Evolutionary conservation across 2,113 vertebrate species (phyloP).

Genomic region (Laterallus jamaicensis): DNA sequence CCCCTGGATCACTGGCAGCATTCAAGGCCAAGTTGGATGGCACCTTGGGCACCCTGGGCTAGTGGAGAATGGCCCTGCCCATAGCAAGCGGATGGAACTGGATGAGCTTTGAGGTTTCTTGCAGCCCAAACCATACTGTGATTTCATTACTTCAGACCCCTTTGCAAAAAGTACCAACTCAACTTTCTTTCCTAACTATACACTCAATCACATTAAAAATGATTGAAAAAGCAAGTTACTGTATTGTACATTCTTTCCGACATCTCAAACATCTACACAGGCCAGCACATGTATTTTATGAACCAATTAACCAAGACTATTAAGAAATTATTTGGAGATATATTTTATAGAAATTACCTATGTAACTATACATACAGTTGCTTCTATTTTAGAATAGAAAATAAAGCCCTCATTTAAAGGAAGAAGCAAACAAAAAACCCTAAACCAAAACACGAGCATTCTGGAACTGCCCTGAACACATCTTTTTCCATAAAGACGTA

Average conservation of each 20-base stretch:
- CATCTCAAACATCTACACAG: background rate
- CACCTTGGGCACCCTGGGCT: too few relatives aligned
- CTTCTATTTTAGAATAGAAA: background rate
- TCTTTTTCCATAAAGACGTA: background rate
- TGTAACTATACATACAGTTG: background rate
- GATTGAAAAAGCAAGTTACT: background rate
- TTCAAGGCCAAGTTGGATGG: too few relatives aligned
- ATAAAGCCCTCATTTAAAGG: background rate
- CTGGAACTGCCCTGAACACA: background rate
- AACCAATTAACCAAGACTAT: background rate
- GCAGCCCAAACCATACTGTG: too few relatives aligned
- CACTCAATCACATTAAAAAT: background rate
- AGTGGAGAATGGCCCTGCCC: too few relatives aligned
- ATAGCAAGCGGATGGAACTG: too few relatives aligned
- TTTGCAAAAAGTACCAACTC: background rate
- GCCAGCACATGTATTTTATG: background rate
- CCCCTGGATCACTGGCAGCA: too few relatives aligned
- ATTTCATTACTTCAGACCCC: background rate
- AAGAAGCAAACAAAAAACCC: too few relatives aligned
- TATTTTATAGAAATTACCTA: background rate
- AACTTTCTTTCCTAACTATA: background rate
- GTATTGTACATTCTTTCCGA: background rate
- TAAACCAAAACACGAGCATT: background rate
- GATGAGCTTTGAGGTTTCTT: too few relatives aligned
- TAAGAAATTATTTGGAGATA: background rate